Base-by-base conservation (phyloP, 35 echinoderm and acorn worm genomes). In the Holothuria glaberrima region DNA sequence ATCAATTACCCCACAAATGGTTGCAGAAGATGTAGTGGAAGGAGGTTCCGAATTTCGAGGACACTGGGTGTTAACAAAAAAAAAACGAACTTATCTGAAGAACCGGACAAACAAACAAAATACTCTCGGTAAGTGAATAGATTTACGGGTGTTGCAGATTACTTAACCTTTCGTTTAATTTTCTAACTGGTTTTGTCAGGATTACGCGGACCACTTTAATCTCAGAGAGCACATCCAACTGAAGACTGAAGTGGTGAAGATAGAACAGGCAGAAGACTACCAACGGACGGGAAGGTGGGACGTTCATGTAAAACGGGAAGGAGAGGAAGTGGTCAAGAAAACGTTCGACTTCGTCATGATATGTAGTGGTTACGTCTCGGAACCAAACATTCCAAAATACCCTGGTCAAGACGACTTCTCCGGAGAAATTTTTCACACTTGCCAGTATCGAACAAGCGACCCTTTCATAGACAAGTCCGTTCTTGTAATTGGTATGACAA, bases 301-400 rank as follows among this genome's bases (percentile, higher is more conserved):
- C 1, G 90, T 91, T 16, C 75, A 24, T 28, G 65, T 66, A 14
- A 59, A 67, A n/a, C 13, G 29, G 32, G 32, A 62, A 3, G 69
- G 46, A 17, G 46, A 75, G 6, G 82, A 73, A 30, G 59, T 30
- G 12, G 46, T 50, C 28, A 65, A n/a, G 0, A 67, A 75, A 56
- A 59, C 67, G 7, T 92, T 76, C 59, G 91, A 92, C 26, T 69
- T 21, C 19, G 91, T 92, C 33, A 76, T 92, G 91, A 80, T 92
- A 21, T 92, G 82, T 44, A 77, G 41, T 30, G 91, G 91, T 25
- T 30, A 30, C 21, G 88, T 88, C 46, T 25, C 48, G 17, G 59
- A 71, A 20, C 65, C 82, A 0, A 2, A 61, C 30, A 48, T 79
- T 16, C 83, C 91, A 10, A 30, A 75, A 27, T 58, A 59, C 45